Percentiles rank a stretch among this genome's conserved stretches.
phyloP scores from a whole-genome alignment of 1,140 invertebrate species.

The Pissodes strobi region DNA sequence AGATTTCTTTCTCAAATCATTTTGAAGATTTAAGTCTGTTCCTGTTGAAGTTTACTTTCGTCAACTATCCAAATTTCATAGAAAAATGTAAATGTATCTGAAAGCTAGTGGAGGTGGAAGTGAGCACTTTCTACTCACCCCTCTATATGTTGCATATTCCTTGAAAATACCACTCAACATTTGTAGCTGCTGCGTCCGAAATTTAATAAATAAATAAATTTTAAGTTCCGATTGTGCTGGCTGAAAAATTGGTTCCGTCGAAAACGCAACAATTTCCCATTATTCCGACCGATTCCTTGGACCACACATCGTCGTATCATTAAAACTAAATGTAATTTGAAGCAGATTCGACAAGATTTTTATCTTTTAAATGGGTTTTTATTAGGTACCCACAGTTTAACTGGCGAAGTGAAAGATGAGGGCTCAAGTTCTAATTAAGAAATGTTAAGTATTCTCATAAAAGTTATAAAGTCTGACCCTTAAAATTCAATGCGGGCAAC shows the following conservation, averaged over 20 bases:
- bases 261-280: slow-evolving; percentile 17
- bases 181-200: too few species aligned
- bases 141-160: too few species aligned
- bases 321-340: slow-evolving; percentile 24
- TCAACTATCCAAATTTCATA: too few species aligned
- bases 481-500: not conserved
- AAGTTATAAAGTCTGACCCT: slow-evolving; percentile 14
- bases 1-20: too few species aligned
- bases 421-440: slow-evolving; percentile 16
- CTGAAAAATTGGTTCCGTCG: slow-evolving; percentile 16
- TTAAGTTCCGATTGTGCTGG: too few species aligned
- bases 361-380: slow-evolving; percentile 26
- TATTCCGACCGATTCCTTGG: slow-evolving; percentile 4
- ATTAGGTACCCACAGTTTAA: slow-evolving; percentile 16
- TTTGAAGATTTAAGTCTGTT: too few species aligned
- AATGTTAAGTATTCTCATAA: slow-evolving; percentile 8
- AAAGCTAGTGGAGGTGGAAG: too few species aligned
- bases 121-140: too few species aligned
- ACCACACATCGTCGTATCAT: slow-evolving; percentile 20
- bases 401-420: slow-evolving; percentile 14
- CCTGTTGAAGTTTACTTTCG: too few species aligned
- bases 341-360: slow-evolving; percentile 26
- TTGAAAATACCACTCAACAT: too few species aligned
- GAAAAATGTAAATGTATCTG: too few species aligned
- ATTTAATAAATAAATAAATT: too few species aligned